Conservation (phyloP, 2,888 invertebrate genomes). For the Harpalus rubripes region DNA sequence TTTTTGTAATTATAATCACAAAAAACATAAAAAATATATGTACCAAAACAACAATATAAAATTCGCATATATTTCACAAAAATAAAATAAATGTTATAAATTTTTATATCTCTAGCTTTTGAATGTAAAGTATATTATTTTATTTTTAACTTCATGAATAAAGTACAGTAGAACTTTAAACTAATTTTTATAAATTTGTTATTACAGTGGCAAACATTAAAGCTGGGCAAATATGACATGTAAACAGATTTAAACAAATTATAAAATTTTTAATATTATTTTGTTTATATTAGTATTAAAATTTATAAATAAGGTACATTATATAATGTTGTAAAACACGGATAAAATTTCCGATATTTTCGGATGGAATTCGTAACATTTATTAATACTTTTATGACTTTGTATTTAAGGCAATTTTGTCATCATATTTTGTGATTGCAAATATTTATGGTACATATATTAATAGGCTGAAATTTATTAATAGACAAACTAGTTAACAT, state of each 20-base stretch:
- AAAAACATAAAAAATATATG: not conserved
- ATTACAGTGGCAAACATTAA: not conserved
- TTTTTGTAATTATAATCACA: not conserved
- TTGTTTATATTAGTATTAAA: constrained; percentile 12
- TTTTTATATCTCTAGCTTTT: not conserved
- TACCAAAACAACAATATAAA: not conserved
- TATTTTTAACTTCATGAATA: not conserved
- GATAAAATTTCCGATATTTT: constrained; percentile 29
- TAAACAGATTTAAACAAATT: constrained; percentile 7
- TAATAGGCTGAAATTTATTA: constrained; percentile 3
- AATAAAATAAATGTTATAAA: not conserved
- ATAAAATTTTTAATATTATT: constrained; percentile 14
- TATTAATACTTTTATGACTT: constrained; percentile 9
- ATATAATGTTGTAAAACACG: not conserved
- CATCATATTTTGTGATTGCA: constrained; percentile 1
- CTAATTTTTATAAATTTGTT: not conserved
- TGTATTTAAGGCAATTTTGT: not conserved
- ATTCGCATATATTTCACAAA: not conserved
- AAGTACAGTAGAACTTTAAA: not conserved
- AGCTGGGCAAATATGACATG: not conserved
- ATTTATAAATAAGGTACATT: constrained; percentile 14
- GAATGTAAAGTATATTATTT: not conserved
- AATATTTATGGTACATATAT: constrained; percentile 28
- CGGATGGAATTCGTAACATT: constrained; percentile 15
- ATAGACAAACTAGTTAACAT: constrained; percentile 19